phyloP scores from a whole-genome alignment of 1,140 invertebrate species.

The Cotesia glomerata region DNA sequence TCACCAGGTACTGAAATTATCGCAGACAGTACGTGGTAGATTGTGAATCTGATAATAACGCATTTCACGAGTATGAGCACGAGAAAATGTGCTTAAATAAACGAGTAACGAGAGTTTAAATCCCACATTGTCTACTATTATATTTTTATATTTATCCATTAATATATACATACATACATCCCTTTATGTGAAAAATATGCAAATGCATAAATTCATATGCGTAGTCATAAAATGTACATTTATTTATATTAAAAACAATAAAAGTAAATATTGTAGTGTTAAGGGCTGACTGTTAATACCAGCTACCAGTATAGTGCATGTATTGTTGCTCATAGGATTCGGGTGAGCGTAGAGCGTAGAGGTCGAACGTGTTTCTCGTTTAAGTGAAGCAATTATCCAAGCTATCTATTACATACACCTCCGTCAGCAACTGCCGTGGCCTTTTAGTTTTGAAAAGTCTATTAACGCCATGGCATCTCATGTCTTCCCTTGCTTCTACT shows the following conservation, averaged over 20 bases:
- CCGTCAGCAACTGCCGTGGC: constrained; percentile 53
- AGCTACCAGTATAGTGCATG: constrained; percentile 35
- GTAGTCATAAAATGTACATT: neutral
- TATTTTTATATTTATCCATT: neutral
- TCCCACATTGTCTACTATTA: neutral
- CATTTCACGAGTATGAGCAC: neutral
- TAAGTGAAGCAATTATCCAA: constrained; percentile 60
- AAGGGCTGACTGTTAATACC: constrained; percentile 47
- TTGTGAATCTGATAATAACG: constrained; percentile 1
- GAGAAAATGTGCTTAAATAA: neutral
- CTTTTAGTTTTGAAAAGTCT: constrained; percentile 56
- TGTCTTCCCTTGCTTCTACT: constrained; percentile 31
- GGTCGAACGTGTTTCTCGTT: constrained; percentile 58
- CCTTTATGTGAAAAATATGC: neutral
- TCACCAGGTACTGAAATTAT: constrained; percentile 27
- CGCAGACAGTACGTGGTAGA: constrained; percentile 23
- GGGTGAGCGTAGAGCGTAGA: constrained; percentile 30
- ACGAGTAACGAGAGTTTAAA: neutral
- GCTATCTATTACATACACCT: constrained; percentile 55
- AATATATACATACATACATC: too few relatives aligned
- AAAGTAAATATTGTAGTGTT: too few relatives aligned
- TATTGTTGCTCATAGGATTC: neutral
- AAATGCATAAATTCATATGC: neutral
- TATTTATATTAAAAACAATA: neutral
- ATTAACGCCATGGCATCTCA: constrained; percentile 43